These are phyloP conservation scores for Oreocharis arfaki DNA, from an alignment of 2,113 vertebrate species.

Conservation along the genomic window DNA sequence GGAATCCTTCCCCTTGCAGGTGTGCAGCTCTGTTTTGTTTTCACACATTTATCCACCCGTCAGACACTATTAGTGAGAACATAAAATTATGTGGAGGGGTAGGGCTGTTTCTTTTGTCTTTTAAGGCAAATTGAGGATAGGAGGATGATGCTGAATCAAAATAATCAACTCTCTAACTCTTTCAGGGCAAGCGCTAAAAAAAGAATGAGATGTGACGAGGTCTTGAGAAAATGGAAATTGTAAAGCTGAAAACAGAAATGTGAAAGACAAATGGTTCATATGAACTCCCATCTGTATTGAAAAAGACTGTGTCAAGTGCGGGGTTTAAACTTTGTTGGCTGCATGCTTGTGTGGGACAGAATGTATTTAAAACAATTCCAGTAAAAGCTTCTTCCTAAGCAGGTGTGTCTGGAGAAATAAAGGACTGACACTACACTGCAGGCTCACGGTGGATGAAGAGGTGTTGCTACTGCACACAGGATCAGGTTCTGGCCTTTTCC, in stretches of 20 bases:
- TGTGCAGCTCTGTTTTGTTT: neutral
- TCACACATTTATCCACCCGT: accelerated
- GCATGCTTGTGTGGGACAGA: neutral
- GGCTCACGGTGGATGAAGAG: accelerated
- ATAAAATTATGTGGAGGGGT: neutral
- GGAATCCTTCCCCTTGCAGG: accelerated
- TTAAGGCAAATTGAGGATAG: neutral
- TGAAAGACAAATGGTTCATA: neutral
- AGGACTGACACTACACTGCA: accelerated
- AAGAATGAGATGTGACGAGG: neutral
- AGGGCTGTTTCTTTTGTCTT: neutral
- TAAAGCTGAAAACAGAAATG: neutral
- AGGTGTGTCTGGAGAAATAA: neutral
- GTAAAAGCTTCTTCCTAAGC: neutral
- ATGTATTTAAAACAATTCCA: neutral
- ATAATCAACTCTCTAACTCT: neutral
- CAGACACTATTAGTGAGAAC: neutral
- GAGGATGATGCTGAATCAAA: neutral
- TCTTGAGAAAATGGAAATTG: neutral
- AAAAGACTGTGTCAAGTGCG: neutral
- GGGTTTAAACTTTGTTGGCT: neutral
- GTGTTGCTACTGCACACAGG: neutral
- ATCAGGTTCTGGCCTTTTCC: neutral
- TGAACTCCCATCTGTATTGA: neutral
- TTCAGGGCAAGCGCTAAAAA: neutral